Evolutionary conservation across 2,797 vertebrate genomes (phyloP), one percentile per base, ranked within the genome.

Genomic region (Amazonetta brasiliensis): DNA sequence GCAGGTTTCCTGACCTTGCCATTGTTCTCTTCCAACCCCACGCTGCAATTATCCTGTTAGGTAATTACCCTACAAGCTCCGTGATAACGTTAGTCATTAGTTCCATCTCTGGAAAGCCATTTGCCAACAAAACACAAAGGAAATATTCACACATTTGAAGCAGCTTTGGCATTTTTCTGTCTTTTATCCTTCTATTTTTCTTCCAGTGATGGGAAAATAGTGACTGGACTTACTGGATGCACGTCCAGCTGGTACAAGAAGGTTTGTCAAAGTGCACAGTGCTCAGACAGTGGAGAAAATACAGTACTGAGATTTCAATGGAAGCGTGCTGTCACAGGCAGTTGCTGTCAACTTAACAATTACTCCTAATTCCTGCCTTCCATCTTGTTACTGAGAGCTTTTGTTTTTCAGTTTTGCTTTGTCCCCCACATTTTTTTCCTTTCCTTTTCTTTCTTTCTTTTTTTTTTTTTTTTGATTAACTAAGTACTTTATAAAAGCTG

Each of bases 401-500:
- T 23, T 55, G 30, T 39, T 54, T 37, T 37, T 35, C 66, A 26
- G 11, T 31, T 89, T 78, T 56, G 21, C 15, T 64, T 76, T n/a
- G 30, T 9, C 18, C 41, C 12, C 18, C 19, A 8, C 26, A 16
- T 28, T 52, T 52, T 52, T 52, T 21, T 21, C 20, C 17, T 28
- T 6, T 4, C 46, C 22, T 23, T 48, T 48, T 11, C 44, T 44
- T 22, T 22, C 6, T 48, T 25, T 30, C 15, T 75, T 43, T 52
- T 25, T 23, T 21, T 81, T 48, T 52, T 41, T 15, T 16, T 26
- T 1, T 23, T 2, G 28, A 86, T 30, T 60, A 82, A 91, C 83
- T n/a, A 71, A 92, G 21, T 37, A 64, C 9, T 37, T 72, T 33
- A 58, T 23, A 85, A 63, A 79, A 95, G 48, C 69, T 92, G 60